Evolutionary conservation across 2,113 vertebrate genomes (phyloP), one percentile per base, ranked within the genome.

Genomic region (Bostrychus sinensis): DNA sequence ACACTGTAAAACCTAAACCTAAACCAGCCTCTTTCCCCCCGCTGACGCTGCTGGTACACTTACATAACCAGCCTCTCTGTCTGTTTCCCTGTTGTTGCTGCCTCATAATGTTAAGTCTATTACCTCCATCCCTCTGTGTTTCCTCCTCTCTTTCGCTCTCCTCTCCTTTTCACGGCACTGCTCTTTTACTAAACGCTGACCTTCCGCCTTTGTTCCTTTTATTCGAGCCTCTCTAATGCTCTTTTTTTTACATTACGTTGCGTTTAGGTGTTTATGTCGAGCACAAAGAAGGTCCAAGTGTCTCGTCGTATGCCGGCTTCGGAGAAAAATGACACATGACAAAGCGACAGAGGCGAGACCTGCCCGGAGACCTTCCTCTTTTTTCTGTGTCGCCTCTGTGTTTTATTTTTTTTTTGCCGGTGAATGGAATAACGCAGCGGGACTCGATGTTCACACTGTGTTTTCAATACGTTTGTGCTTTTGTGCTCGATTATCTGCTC

Each of bases 281-380:
- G n/a, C 25, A 10, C 57, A 32, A 48, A 20, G 25, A 46, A 32
- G 78, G 68, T 69, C 19, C 16, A 7, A 25, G 63, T 68, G 55
- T 72, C 59, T 26, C 28, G 45, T 23, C 63, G 50, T 25, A 54
- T 42, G 8, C 57, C 19, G 48, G 58, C 77, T 75, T 72, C 68
- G 19, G 70, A 54, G 51, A 25, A 48, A 34, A 56, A 60, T 64
- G 48, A 56, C 20, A 16, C 65, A 63, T n/a, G n/a, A 59, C n/a
- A 34, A 14, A 25, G 38, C 9, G 73, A 23, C 22, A 55, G 28
- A 8, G 8, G 8, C 30, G 30, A 32, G 30, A 32, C 30, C 30
- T 20, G 38, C 32, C 41, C n/a, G n/a, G n/a, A n/a, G n/a, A n/a
- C n/a, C n/a, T n/a, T n/a, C n/a, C n/a, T n/a, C n/a, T n/a, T 59